Conservation (phyloP, 1,140 invertebrate genomes). For the Teleogryllus occipitalis region DNA sequence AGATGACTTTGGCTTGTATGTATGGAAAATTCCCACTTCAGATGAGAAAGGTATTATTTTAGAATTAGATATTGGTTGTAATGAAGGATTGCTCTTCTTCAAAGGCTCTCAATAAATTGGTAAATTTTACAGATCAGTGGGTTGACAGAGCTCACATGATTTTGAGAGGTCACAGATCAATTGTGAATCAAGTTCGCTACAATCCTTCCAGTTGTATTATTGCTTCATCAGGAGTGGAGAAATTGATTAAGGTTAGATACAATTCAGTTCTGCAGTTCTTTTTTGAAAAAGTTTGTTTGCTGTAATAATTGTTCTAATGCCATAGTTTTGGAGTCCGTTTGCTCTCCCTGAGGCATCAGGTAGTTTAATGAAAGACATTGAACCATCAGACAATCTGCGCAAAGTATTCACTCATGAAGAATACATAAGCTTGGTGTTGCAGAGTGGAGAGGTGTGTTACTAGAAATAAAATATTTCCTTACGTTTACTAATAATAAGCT, state of each 20-base stretch:
- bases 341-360: conserved; percentile 51
- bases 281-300: background rate
- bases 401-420: conserved; percentile 78
- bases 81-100: background rate
- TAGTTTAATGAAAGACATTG: conserved; percentile 42
- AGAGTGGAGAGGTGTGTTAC: conserved; percentile 53
- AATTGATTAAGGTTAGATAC: conserved; percentile 73
- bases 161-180: conserved; percentile 82
- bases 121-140: conserved; percentile 38
- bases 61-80: background rate
- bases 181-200: conserved; percentile 93
- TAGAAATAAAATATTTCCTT: background rate
- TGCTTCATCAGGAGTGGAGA: conserved; percentile 91
- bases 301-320: conserved; percentile 19
- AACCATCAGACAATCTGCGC: conserved; percentile 50
- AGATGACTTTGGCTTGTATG: conserved; percentile 91
- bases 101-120: background rate
- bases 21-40: conserved; percentile 78
- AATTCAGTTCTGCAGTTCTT: background rate
- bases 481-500: background rate
- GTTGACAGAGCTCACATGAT: conserved; percentile 69
- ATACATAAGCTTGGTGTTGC: conserved; percentile 72
- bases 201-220: conserved; percentile 75
- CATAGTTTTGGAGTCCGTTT: conserved; percentile 69
- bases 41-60: conserved; percentile 33